These are phyloP conservation scores for Rhinoraja longicauda DNA, from an alignment of 2,797 vertebrate species.

Conservation along the genomic window DNA sequence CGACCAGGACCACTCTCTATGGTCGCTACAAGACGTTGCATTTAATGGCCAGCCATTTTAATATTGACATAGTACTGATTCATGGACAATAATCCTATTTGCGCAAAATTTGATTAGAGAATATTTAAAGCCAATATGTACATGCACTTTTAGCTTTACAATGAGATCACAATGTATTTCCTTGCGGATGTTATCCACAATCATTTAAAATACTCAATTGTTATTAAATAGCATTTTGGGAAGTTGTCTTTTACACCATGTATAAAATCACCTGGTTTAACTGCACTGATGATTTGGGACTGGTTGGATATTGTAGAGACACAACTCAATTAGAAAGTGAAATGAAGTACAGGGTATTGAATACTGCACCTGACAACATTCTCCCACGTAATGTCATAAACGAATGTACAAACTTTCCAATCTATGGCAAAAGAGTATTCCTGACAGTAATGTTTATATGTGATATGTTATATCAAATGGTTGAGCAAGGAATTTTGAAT, in stretches of 20 bases:
- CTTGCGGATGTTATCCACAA: background rate
- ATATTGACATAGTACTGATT: background rate
- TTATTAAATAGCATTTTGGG: background rate
- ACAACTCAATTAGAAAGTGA: background rate
- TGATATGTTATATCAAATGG: too few species aligned
- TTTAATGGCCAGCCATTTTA: too few species aligned
- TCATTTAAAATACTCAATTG: slow-evolving; percentile 6
- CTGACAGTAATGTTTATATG: too few species aligned
- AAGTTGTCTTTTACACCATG: background rate
- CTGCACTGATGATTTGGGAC: background rate
- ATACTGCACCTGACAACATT: background rate
- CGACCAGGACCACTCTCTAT: too few species aligned
- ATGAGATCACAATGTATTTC: background rate
- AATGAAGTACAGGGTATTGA: background rate
- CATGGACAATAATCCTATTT: background rate
- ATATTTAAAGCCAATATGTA: background rate
- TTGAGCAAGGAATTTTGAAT: too few species aligned
- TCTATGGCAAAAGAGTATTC: too few species aligned
- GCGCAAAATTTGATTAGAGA: background rate
- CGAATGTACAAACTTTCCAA: too few species aligned
- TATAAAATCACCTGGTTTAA: background rate
- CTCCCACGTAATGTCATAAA: background rate
- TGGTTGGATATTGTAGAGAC: background rate
- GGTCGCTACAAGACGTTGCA: too few species aligned
- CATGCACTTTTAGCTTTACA: background rate